A percentile compares a stretch with the other conserved stretches of the same genome.
Evolutionary conservation across 2,113 vertebrate genomes (phyloP).

Genomic region (Haliaeetus leucogaster): DNA sequence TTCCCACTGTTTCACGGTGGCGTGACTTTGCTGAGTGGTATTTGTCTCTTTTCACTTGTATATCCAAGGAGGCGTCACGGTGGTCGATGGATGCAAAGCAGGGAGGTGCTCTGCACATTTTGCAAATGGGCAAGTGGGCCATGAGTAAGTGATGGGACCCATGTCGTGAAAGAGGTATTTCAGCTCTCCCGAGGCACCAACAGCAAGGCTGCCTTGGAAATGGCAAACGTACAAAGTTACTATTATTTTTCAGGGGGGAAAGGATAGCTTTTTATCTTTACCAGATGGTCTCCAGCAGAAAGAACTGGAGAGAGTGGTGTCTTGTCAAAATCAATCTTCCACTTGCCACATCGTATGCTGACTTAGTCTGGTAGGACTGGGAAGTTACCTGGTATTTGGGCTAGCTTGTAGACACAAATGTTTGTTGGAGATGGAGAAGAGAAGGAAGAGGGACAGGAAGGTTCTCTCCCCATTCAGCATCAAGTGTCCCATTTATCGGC

Average conservation of each 20-base stretch:
- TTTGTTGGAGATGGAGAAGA: background rate
- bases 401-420: background rate
- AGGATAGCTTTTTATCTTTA: background rate
- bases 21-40: background rate
- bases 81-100: background rate
- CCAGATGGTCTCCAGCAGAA: background rate
- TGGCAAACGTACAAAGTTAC: background rate
- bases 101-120: background rate
- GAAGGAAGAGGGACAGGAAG: background rate
- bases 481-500: background rate
- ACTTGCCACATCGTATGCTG: background rate
- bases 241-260: fast-evolving
- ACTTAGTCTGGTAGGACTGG: background rate
- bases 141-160: fast-evolving
- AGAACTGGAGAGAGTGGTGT: background rate
- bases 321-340: background rate
- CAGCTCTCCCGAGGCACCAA: background rate
- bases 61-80: background rate
- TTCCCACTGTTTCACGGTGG: fast-evolving
- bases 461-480: background rate
- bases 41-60: background rate
- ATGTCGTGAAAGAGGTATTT: background rate
- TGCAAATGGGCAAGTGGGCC: background rate
- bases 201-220: background rate
- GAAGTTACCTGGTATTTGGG: background rate